Evolutionary conservation across 2,113 vertebrate species (phyloP).

Genomic region (Larimichthys polyactis): DNA sequence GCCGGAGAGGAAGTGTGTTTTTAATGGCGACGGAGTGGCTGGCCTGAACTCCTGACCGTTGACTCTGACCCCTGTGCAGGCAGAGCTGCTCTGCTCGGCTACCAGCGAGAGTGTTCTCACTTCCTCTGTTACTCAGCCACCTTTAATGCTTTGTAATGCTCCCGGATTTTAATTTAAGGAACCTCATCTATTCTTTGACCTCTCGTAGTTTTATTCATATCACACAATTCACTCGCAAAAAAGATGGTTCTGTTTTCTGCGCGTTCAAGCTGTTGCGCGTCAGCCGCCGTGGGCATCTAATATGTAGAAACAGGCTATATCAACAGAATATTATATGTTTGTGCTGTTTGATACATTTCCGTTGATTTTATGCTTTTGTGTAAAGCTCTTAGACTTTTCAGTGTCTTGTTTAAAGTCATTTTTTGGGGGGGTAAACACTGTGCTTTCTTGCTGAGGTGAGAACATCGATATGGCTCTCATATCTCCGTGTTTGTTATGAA

Average conservation of each 20-base stretch:
- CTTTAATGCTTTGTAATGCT: constrained; percentile 14
- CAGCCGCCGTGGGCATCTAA: neutral
- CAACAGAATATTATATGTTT: no score
- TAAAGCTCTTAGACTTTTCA: neutral
- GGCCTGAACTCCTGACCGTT: constrained; percentile 63
- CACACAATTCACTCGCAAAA: neutral
- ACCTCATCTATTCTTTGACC: constrained; percentile 7
- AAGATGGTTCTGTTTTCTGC: neutral
- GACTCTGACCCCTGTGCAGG: constrained; percentile 45
- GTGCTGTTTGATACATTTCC: neutral
- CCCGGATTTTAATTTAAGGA: constrained; percentile 20
- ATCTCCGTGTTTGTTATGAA: neutral
- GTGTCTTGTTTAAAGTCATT: neutral
- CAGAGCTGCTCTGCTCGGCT: constrained; percentile 32
- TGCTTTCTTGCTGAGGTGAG: neutral
- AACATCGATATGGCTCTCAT: neutral
- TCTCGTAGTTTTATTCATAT: neutral
- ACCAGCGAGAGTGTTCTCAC: constrained; percentile 65
- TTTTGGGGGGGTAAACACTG: neutral
- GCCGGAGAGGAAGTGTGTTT: constrained; percentile 67
- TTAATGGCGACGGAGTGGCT: constrained; percentile 41
- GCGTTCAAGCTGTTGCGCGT: neutral
- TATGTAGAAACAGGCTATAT: neutral
- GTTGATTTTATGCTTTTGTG: no score
- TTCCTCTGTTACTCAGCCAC: constrained; percentile 44